A percentile compares a stretch with the other conserved stretches of the same genome.
Conservation (phyloP, 2,797 vertebrate species). For the Lithobates sylvaticus region DNA sequence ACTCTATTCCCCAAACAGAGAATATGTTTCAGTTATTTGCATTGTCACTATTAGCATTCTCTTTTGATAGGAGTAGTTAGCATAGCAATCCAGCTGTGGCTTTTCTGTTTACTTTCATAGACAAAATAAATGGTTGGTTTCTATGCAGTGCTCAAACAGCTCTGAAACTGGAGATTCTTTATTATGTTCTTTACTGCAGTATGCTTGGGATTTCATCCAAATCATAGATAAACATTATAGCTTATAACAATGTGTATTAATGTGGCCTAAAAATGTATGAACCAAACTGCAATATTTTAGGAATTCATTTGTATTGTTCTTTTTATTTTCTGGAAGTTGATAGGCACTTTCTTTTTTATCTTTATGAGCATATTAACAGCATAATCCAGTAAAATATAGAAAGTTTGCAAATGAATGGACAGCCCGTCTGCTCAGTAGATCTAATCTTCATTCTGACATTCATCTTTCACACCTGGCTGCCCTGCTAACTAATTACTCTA, state of each 20-base stretch:
- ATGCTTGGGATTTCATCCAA: not conserved
- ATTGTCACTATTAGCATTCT: not conserved
- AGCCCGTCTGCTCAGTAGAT: too few species aligned
- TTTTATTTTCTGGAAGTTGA: not conserved
- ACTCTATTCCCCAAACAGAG: not conserved
- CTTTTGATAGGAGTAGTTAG: not conserved
- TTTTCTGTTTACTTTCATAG: conserved; percentile 6
- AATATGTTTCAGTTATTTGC: not conserved
- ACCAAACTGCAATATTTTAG: not conserved
- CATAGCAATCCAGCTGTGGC: conserved; percentile 8
- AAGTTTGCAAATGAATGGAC: too few species aligned
- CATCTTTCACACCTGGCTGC: too few species aligned
- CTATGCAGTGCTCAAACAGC: not conserved
- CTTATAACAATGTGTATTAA: not conserved
- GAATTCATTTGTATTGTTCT: not conserved
- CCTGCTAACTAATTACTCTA: too few species aligned
- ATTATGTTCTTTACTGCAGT: not conserved
- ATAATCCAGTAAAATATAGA: too few species aligned
- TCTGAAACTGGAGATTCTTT: not conserved
- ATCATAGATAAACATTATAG: not conserved
- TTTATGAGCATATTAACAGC: too few species aligned
- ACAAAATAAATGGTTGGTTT: conserved; percentile 1
- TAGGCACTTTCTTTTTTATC: not conserved
- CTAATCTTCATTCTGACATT: too few species aligned
- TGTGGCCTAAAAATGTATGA: not conserved